phyloP scores from a whole-genome alignment of 2,797 vertebrate species.

The Steatocranus sp. region DNA sequence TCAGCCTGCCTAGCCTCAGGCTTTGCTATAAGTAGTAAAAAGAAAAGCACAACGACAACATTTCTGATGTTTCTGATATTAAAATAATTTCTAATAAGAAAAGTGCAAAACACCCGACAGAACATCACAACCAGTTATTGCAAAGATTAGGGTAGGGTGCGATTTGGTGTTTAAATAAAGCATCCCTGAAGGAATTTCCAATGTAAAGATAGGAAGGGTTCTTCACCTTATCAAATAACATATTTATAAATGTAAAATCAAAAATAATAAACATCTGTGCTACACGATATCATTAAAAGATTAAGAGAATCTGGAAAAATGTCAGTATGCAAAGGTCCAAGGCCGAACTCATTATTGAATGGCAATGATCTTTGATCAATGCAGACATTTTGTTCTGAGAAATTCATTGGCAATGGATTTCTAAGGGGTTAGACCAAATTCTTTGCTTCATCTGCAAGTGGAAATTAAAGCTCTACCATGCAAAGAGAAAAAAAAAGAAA shows the following conservation, averaged over 20 bases:
- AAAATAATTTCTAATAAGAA: background rate
- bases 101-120: background rate
- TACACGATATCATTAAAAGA: background rate
- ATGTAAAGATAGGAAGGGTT: background rate
- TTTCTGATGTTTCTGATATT: background rate
- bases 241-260: background rate
- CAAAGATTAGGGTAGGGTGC: rapidly evolving
- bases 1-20: slow-evolving; percentile 5
- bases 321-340: background rate
- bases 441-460: background rate
- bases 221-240: rapidly evolving
- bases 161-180: background rate
- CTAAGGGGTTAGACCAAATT: background rate
- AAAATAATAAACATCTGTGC: background rate
- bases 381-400: background rate
- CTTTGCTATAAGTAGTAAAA: background rate
- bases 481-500: background rate
- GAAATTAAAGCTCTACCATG: background rate
- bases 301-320: background rate
- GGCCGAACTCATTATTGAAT: background rate
- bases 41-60: background rate
- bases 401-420: background rate
- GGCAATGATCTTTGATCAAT: background rate
- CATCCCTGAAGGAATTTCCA: background rate
- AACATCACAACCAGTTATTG: background rate